Conservation (phyloP, 2,888 invertebrate species). For the Meiosimyza decipiens region DNA sequence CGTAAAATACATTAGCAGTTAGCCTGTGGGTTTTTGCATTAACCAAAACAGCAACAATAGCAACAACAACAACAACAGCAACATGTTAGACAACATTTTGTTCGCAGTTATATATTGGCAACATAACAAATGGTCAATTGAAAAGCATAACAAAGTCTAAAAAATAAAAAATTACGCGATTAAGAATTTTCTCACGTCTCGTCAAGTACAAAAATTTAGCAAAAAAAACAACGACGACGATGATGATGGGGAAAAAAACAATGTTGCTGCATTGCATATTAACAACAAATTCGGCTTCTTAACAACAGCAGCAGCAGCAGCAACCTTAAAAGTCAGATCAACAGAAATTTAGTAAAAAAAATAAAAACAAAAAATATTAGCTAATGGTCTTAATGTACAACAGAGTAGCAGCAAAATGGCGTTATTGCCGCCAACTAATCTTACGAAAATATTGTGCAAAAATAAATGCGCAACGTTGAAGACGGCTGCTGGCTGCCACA, state of each 20-base stretch:
- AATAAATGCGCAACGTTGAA: too few species aligned
- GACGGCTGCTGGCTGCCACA: not conserved
- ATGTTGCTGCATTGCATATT: constrained; percentile 6
- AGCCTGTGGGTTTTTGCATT: too few species aligned
- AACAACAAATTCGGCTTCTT: constrained; percentile 15
- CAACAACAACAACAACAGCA: not conserved
- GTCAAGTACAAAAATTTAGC: not conserved
- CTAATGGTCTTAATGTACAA: not conserved
- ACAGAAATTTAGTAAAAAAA: not conserved
- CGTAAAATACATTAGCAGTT: too few species aligned
- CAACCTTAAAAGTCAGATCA: constrained; percentile 17
- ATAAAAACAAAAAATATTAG: not conserved
- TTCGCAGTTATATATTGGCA: constrained; percentile 10
- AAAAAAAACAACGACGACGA: not conserved
- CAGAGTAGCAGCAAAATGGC: not conserved
- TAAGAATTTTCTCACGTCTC: constrained; percentile 36
- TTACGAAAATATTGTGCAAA: too few species aligned
- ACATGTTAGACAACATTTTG: constrained; percentile 3
- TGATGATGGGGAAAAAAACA: not conserved
- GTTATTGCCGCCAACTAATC: not conserved
- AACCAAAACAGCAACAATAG: not conserved
- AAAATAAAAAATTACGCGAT: constrained; percentile 9
- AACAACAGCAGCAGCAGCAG: not conserved
- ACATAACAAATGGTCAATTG: constrained; percentile 29
- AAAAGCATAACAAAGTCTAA: constrained; percentile 30